Evolutionary conservation across 2,797 vertebrate genomes (phyloP).

Genomic region (Sebastes diploproa): DNA sequence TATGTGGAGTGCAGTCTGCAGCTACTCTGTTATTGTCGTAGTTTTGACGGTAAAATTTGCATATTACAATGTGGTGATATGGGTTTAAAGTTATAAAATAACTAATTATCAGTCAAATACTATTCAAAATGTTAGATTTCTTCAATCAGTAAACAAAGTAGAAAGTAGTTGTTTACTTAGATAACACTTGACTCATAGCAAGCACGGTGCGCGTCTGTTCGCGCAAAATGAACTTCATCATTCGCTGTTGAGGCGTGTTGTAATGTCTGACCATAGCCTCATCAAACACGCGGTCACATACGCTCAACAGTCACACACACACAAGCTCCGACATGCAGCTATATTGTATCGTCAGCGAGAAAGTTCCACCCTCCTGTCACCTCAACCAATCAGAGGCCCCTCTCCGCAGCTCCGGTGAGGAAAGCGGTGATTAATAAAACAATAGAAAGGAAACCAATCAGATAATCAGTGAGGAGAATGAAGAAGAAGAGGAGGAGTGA

Average conservation of each 20-base stretch:
- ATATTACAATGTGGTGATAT: conserved; percentile 69
- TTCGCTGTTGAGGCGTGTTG: conserved; percentile 8
- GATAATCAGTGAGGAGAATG: background rate
- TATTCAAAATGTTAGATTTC: conserved; percentile 64
- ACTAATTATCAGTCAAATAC: conserved; percentile 63
- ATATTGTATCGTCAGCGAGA: conserved; percentile 53
- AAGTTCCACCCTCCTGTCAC: conserved; percentile 59
- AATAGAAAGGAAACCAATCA: background rate
- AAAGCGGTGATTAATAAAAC: conserved; percentile 25
- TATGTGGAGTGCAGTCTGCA: conserved; percentile 38
- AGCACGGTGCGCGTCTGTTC: conserved; percentile 44
- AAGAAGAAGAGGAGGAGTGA: conserved; percentile 11
- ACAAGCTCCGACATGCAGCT: conserved; percentile 68
- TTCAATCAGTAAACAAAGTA: conserved; percentile 73
- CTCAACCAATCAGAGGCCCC: conserved; percentile 64
- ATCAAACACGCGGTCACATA: conserved; percentile 6
- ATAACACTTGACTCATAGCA: conserved; percentile 58
- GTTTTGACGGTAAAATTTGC: conserved; percentile 66
- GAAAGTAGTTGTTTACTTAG: conserved; percentile 61
- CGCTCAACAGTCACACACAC: conserved; percentile 2
- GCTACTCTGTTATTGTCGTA: conserved; percentile 58
- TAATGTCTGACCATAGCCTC: conserved; percentile 24
- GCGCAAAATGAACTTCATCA: conserved; percentile 51
- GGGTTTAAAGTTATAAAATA: conserved; percentile 67
- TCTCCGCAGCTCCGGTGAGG: conserved; percentile 45